phyloP scores from a whole-genome alignment of 1,140 invertebrate species.

The Bombyx mori region ASM3026992v2 NC_085116.1:10709501-10710000 shows the following conservation, averaged over 20 bases:
- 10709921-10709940: no score
- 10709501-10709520: no score
- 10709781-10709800: conserved; percentile 69
- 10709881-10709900: conserved; percentile 51
- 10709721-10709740: conserved; percentile 56
- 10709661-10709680: conserved; percentile 20
- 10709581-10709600: no score
- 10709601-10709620: no score
- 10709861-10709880: conserved; percentile 65
- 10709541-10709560: no score
- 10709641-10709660: conserved; percentile 11
- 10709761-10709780: conserved; percentile 68
- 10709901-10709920: conserved; percentile 29
- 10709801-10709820: conserved; percentile 71
- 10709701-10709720: conserved; percentile 44
- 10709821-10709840: conserved; percentile 72
- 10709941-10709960: no score
- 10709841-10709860: conserved; percentile 59
- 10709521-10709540: no score
- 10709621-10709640: conserved; percentile 9
- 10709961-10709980: no score
- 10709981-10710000: no score
- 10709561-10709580: no score
- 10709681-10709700: conserved; percentile 45
- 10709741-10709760: conserved; percentile 52